Evolutionary conservation across 2,113 vertebrate species (phyloP).

Genomic region (Ranitomeya imitator): DNA sequence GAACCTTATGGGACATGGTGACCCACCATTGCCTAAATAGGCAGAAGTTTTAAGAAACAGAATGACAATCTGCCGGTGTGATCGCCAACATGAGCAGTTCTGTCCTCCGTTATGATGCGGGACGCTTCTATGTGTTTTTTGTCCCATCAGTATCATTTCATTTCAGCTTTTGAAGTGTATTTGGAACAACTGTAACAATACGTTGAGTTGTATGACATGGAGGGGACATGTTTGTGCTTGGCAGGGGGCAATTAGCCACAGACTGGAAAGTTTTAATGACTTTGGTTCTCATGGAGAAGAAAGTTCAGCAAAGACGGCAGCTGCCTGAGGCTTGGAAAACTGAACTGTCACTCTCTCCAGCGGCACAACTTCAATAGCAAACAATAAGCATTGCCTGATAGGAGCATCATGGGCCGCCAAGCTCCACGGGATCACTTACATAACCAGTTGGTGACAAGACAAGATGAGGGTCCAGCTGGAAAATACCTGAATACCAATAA

Average conservation of each 20-base stretch:
- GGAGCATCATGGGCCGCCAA: neutral
- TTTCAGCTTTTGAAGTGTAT: neutral
- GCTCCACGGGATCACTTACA: neutral
- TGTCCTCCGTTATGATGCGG: neutral
- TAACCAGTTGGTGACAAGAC: neutral
- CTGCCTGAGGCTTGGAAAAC: neutral
- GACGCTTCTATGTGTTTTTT: neutral
- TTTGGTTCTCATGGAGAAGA: constrained; percentile 25
- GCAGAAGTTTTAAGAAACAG: neutral
- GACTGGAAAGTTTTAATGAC: constrained; percentile 28
- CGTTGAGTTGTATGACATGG: neutral
- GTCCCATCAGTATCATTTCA: neutral
- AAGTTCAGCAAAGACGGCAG: neutral
- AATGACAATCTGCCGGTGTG: too few relatives aligned
- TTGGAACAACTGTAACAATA: too few relatives aligned
- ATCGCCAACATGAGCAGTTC: neutral
- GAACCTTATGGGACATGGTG: neutral
- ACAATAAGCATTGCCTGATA: neutral
- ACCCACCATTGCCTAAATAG: too few relatives aligned
- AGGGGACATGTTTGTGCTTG: neutral
- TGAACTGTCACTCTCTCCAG: neutral
- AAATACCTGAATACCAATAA: too few relatives aligned
- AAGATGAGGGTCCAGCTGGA: neutral
- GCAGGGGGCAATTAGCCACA: constrained; percentile 17
- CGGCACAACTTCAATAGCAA: neutral